phyloP scores from a whole-genome alignment of 2,113 vertebrate genomes.

The Mungos mungo region DNA sequence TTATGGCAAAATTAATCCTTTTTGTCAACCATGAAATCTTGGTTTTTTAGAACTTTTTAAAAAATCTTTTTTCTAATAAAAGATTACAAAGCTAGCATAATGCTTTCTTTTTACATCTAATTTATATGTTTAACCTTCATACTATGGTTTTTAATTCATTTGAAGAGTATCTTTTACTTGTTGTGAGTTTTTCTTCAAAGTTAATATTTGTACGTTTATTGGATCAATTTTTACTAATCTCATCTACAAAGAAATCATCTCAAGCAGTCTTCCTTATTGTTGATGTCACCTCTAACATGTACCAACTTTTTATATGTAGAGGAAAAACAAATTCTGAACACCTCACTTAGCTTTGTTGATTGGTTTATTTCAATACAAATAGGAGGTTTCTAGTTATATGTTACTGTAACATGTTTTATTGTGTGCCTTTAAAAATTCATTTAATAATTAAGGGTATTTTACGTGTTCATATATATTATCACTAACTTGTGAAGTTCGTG shows the following conservation, averaged over 20 bases:
- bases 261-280: rapidly evolving
- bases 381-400: background rate
- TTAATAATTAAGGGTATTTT: background rate
- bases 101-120: background rate
- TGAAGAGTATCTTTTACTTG: background rate
- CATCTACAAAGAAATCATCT: background rate
- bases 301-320: background rate
- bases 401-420: background rate
- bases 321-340: background rate
- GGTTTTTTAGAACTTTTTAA: background rate
- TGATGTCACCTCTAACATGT: background rate
- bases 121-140: background rate
- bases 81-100: background rate
- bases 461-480: background rate
- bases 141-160: background rate
- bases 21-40: background rate
- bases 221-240: background rate
- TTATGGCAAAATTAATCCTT: background rate
- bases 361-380: background rate
- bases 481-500: background rate
- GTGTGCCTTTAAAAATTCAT: background rate
- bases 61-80: background rate
- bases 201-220: background rate
- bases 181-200: background rate
- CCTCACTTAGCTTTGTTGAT: background rate